Base-by-base conservation (phyloP, 2,113 vertebrate species). In the Pardalotus punctatus region DNA sequence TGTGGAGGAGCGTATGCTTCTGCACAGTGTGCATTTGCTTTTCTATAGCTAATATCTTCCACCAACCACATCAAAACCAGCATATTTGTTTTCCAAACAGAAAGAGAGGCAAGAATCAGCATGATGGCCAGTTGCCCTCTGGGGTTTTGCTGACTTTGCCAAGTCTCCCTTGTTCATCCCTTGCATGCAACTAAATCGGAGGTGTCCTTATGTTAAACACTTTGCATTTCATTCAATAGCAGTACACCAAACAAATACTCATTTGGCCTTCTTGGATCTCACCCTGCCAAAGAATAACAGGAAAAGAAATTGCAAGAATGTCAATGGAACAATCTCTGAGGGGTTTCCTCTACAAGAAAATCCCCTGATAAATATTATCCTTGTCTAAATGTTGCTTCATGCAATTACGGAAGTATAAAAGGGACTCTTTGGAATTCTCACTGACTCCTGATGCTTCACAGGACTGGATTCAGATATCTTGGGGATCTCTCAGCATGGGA, bases 21-120 rank as follows among this genome's bases (percentile, higher is more conserved):
- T 78, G 9, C 15, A 21, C 0, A 0, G 5, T 40, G 21, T 53
- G 18, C 0, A 0, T 56, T 76, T 13, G 31, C 51, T 83, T 83
- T 83, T 67, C 72, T 69, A 4, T 21, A 43, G 43, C 15, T 74
- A 14, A 66, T 27, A 27, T 15, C 38, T 89, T 45, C 45, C 31
- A 40, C 29, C 40, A 60, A 36, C 54, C 24, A 57, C 48, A 51
- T n/a, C 53, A 72, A 76, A 48, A 22, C 13, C 21, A 72, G 42
- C 5, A 35, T 16, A 28, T 36, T 67, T 28, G 6, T 82, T 92
- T 84, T 81, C 71, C 45, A 82, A 77, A 58, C 8, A 69, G 48
- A 36, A 65, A 77, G 50, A 86, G 77, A 50, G 29, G 29, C 28
- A 80, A 66, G 54, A 88, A 56, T 69, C 0, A 0, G 6, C 28